Evolutionary conservation across 2,113 vertebrate genomes (phyloP), one percentile per base, ranked within the genome.

Genomic region (Chinchilla lanigera): DNA sequence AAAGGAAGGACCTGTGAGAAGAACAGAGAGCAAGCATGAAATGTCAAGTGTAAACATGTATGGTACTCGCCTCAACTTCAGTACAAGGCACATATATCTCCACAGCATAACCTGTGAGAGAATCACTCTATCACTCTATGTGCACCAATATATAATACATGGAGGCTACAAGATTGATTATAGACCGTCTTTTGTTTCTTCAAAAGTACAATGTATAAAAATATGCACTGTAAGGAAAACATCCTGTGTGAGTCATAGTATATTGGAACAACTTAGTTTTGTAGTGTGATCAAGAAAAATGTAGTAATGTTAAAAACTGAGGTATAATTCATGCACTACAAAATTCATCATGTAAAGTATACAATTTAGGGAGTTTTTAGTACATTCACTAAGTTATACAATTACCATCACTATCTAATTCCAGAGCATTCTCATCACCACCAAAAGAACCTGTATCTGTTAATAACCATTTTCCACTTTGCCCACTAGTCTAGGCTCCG

Each of bases 1-100:
- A 99, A 99, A 10, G 99, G 99, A 85, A 99, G 99, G 94, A 99
- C 99, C 99, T 99, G 98, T 20, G 97, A 26, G 92, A 94, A 89
- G 88, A 85, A 75, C 0, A 0, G 56, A 94, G n/a, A 89, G 69
- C 20, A 67, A 1, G 7, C 2, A 1, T 87, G 88, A 95, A n/a
- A 5, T 17, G 2, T 5, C 0, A 12, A 19, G n/a, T 12, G 2
- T 4, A 81, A 28, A 28, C 1, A 3, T 22, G 9, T 24, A 0
- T 0, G 1, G 10, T 28, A 14, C 61, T 26, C 30, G 20, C 90
- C 38, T 8, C 30, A 3, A 19, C 0, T 77, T 47, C 63, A 71
- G 50, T 54, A 58, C 20, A 85, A 17, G 0, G 4, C 8, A 47
- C 35, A 7, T 14, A 8, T 2, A 20, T n/a, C 71, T 28, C 77